Conservation (phyloP, 2,888 invertebrate genomes). For the Taphrorychus bicolor region DNA sequence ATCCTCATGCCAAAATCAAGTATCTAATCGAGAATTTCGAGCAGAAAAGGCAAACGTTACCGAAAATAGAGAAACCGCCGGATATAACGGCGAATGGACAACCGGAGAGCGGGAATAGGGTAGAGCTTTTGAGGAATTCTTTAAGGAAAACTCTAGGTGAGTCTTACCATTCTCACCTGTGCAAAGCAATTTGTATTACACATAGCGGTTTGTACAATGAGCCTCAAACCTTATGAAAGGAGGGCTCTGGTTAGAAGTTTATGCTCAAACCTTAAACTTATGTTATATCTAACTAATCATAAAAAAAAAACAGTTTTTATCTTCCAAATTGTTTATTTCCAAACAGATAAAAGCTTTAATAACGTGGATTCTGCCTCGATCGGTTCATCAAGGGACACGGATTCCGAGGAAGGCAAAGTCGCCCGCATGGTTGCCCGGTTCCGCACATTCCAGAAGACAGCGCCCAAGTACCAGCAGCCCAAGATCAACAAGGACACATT, state of each 20-base stretch:
- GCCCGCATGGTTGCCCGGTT: constrained; percentile 52
- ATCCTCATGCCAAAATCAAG: constrained; percentile 51
- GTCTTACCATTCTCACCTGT: background rate
- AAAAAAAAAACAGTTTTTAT: no score
- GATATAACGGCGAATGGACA: constrained; percentile 45
- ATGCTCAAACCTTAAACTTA: no score
- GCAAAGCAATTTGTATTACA: no score
- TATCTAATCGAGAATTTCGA: constrained; percentile 54
- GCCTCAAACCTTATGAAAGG: no score
- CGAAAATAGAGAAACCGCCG: constrained; percentile 9
- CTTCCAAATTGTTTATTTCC: no score
- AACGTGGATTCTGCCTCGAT: constrained; percentile 21
- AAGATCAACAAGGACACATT: constrained; percentile 59
- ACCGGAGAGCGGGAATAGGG: constrained; percentile 45
- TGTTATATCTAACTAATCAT: no score
- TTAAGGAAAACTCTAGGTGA: constrained; percentile 50
- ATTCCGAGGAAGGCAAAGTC: constrained; percentile 41
- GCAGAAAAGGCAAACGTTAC: constrained; percentile 35
- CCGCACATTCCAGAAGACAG: constrained; percentile 60
- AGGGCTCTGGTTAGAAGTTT: no score
- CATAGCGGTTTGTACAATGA: no score
- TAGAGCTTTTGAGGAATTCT: constrained; percentile 50
- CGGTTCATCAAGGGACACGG: constrained; percentile 6
- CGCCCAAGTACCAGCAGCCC: constrained; percentile 67
- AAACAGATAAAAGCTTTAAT: constrained; percentile 3